These are phyloP conservation scores for Chitala chitala DNA, from an alignment of 2,113 vertebrate species.

Conservation along the genomic window DNA sequence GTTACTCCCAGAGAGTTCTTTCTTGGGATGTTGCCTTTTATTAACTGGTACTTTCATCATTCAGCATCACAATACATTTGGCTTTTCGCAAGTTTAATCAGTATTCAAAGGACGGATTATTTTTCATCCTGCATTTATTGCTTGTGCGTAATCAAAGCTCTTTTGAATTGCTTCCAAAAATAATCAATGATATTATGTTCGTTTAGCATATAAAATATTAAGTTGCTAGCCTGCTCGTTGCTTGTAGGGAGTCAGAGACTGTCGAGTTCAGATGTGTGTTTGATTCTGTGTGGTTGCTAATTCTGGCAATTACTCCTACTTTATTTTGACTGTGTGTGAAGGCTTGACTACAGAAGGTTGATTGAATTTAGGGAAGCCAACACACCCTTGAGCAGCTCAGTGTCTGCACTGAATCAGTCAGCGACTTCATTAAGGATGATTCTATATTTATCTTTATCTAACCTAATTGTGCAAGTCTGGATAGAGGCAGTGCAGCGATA, in stretches of 20 bases:
- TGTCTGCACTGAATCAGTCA: not conserved
- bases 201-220: no score
- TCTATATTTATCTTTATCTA: constrained; percentile 8
- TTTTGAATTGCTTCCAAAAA: no score
- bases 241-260: no score
- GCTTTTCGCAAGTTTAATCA: not conserved
- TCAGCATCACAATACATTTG: not conserved
- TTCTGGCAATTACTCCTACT: not conserved
- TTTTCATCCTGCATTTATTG: not conserved
- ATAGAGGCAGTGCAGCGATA: not conserved
- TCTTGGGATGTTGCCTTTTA: not conserved
- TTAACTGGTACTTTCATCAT: not conserved
- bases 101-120: not conserved
- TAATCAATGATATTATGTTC: no score
- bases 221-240: no score
- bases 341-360: not conserved
- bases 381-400: not conserved
- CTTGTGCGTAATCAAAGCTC: not conserved
- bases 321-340: not conserved
- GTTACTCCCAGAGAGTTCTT: not conserved
- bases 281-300: not conserved
- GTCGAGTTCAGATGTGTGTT: no score
- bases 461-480: not conserved
- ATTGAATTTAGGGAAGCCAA: not conserved
- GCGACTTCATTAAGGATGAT: not conserved